phyloP scores from a whole-genome alignment of 2,113 vertebrate species.

The Hoplias malabaricus region DNA sequence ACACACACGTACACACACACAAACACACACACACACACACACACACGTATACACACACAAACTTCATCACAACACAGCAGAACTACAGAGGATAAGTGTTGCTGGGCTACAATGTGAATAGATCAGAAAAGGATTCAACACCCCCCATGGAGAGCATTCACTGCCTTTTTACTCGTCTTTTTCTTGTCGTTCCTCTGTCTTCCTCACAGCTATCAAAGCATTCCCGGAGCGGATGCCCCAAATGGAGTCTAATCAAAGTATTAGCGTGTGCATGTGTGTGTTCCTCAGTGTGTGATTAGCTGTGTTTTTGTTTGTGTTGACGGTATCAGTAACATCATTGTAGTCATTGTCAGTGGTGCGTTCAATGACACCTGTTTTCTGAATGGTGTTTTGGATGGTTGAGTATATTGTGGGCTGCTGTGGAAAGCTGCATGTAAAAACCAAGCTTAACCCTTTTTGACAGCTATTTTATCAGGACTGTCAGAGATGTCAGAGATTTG shows the following conservation, averaged over 20 bases:
- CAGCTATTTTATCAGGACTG: no score
- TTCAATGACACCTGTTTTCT: background rate
- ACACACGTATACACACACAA: slow-evolving; percentile 24
- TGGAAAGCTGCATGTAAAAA: background rate
- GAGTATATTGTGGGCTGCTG: slow-evolving; percentile 1
- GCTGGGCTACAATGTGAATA: slow-evolving; percentile 81
- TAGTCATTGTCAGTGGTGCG: background rate
- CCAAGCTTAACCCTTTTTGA: no score
- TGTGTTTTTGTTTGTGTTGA: background rate
- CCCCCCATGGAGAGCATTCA: slow-evolving; percentile 87
- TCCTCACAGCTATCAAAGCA: background rate
- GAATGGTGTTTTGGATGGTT: background rate
- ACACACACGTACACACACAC: slow-evolving; percentile 66
- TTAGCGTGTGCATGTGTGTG: background rate
- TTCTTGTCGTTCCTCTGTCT: slow-evolving; percentile 12
- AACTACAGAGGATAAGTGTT: slow-evolving; percentile 81
- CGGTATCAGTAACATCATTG: slow-evolving; percentile 9
- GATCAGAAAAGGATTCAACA: slow-evolving; percentile 72
- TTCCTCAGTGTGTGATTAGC: background rate
- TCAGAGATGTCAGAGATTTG: no score
- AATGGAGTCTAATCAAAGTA: slow-evolving; percentile 34
- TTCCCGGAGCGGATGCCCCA: background rate
- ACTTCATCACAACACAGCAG: slow-evolving; percentile 46
- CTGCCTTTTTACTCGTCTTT: slow-evolving; percentile 65
- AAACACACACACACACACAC: slow-evolving; percentile 40